Evolutionary conservation across 1,140 invertebrate genomes (phyloP).

Genomic region (Megathymus violae): DNA sequence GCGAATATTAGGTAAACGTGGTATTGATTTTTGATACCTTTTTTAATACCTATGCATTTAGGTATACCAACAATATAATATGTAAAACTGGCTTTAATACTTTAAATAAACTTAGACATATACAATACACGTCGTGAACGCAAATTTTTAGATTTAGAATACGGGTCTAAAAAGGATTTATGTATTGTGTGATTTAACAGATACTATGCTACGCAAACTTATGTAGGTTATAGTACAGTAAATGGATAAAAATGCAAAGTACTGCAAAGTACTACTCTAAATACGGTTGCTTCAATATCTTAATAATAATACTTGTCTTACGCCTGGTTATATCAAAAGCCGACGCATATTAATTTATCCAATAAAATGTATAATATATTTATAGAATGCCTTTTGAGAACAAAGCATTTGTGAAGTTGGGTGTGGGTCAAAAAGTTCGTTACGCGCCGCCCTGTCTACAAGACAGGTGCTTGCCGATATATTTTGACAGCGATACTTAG

Average conservation of each 20-base stretch:
- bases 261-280: no score
- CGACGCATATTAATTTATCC: not conserved
- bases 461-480: slow-evolving; percentile 72
- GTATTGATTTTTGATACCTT: slow-evolving; percentile 12
- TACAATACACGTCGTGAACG: no score
- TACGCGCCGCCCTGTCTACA: slow-evolving; percentile 66
- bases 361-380: not conserved
- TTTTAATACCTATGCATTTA: not conserved
- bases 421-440: slow-evolving; percentile 52
- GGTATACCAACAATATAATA: not conserved
- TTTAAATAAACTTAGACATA: not conserved
- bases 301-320: no score
- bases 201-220: no score
- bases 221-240: no score
- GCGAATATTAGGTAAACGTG: slow-evolving; percentile 55
- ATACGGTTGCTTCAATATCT: no score
- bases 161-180: no score
- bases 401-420: slow-evolving; percentile 1
- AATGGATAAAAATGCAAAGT: no score
- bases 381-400: slow-evolving; percentile 11
- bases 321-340: no score
- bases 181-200: no score
- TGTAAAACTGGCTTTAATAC: not conserved
- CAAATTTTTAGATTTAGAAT: no score
- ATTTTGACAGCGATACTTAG: slow-evolving; percentile 81